Evolutionary conservation across 2,888 invertebrate species (phyloP).

Genomic region (Torymus auratus): DNA sequence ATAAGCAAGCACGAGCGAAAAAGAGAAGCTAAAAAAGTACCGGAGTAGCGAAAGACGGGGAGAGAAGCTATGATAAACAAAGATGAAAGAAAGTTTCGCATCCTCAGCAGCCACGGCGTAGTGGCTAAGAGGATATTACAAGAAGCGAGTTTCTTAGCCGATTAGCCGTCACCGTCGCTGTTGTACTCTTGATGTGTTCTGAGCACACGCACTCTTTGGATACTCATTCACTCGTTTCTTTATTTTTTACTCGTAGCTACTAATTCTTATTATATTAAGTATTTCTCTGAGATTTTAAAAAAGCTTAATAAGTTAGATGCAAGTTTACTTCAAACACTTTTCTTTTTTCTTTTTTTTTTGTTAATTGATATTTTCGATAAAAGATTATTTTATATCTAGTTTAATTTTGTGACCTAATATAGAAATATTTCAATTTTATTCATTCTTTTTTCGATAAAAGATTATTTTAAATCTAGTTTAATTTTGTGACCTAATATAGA

Average conservation of each 20-base stretch:
- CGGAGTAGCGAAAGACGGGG: neutral
- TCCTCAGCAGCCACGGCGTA: neutral
- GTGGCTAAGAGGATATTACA: slow-evolving; percentile 28
- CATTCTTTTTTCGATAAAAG: no score
- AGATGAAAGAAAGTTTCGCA: slow-evolving; percentile 48
- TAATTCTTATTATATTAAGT: neutral
- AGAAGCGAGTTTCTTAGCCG: slow-evolving; percentile 46
- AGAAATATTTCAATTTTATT: no score
- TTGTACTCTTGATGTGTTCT: slow-evolving; percentile 35
- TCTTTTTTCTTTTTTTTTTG: no score
- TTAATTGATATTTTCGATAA: no score
- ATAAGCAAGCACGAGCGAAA: slow-evolving; percentile 3
- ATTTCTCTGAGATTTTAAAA: no score
- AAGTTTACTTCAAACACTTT: no score
- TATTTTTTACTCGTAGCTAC: neutral
- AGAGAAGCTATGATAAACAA: slow-evolving; percentile 20
- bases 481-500: no score
- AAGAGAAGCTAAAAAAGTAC: slow-evolving; percentile 9
- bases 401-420: no score
- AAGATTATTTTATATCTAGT: no score
- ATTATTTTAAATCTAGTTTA: no score
- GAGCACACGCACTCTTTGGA: slow-evolving; percentile 5
- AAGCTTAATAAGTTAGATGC: no score
- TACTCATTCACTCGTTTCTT: slow-evolving; percentile 23
- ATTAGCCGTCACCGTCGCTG: slow-evolving; percentile 28